These are phyloP conservation scores for Ametastegia equiseti DNA, from an alignment of 2,888 invertebrate genomes.

Conservation along the genomic window DNA sequence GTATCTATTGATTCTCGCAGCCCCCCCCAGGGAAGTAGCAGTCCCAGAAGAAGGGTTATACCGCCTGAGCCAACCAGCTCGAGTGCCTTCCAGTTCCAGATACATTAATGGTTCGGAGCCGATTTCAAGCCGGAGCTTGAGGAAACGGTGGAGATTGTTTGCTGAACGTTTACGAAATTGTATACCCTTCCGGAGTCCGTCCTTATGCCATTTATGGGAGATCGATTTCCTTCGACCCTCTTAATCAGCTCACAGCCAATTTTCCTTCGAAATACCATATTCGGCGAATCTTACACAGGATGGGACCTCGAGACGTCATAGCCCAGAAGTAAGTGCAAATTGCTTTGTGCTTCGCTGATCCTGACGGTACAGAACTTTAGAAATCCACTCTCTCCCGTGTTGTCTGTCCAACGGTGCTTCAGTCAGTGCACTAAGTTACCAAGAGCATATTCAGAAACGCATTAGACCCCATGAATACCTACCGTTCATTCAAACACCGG, in stretches of 20 bases:
- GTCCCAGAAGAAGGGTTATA: constrained; percentile 55
- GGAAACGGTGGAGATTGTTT: constrained; percentile 44
- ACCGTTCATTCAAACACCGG: constrained; percentile 36
- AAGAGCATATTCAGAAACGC: constrained; percentile 47
- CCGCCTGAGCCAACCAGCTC: constrained; percentile 54
- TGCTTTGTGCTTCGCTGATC: background rate
- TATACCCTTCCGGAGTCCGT: constrained; percentile 20
- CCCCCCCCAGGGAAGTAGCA: constrained; percentile 47
- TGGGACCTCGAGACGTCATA: background rate
- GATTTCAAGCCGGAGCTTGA: constrained; percentile 46
- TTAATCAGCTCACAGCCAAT: background rate
- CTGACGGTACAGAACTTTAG: background rate
- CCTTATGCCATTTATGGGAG: constrained; percentile 28
- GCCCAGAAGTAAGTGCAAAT: background rate
- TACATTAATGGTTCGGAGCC: constrained; percentile 43
- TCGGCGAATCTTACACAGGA: background rate
- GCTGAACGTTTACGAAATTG: constrained; percentile 45
- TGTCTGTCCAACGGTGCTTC: background rate
- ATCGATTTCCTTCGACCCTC: constrained; percentile 2
- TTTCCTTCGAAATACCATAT: background rate
- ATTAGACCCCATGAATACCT: constrained; percentile 44
- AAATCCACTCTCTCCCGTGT: background rate
- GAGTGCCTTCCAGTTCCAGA: constrained; percentile 59
- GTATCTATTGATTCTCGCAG: constrained; percentile 68
- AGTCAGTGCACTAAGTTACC: constrained; percentile 13